These are phyloP conservation scores for Dryobotodes eremita DNA, from an alignment of 2,888 invertebrate species.

Conservation along the genomic window DNA sequence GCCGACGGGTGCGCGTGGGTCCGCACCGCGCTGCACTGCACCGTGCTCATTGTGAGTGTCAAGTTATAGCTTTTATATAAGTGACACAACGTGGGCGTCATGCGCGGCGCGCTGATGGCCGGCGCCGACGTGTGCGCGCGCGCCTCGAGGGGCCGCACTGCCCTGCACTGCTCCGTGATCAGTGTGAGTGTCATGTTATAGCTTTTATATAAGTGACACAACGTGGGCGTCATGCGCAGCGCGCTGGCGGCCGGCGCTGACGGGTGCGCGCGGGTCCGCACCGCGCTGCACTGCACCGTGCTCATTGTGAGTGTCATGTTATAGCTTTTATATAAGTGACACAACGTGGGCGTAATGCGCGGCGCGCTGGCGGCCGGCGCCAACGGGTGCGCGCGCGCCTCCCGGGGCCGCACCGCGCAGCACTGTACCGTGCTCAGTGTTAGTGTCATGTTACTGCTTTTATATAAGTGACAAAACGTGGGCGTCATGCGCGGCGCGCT, in stretches of 20 bases:
- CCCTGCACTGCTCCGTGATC: constrained; percentile 60
- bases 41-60: constrained; percentile 38
- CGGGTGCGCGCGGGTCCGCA: background rate
- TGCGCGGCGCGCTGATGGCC: constrained; percentile 66
- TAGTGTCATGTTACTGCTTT: no score
- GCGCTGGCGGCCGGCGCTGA: constrained; percentile 65
- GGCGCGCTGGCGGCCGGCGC: constrained; percentile 65
- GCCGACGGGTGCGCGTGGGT: constrained; percentile 35
- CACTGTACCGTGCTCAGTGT: constrained; percentile 57
- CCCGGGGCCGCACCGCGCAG: constrained; percentile 26
- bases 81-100: constrained; percentile 93
- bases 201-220: constrained; percentile 87
- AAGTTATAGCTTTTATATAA: no score
- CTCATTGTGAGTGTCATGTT: background rate
- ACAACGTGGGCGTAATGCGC: constrained; percentile 93
- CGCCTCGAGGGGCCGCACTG: background rate
- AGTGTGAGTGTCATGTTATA: no score
- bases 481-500: constrained; percentile 81
- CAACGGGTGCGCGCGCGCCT: constrained; percentile 32
- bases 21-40: constrained; percentile 57
- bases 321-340: constrained; percentile 70
- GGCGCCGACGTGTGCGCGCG: constrained; percentile 53
- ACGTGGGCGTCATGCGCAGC: constrained; percentile 91
- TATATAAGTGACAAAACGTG: constrained; percentile 92
- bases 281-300: constrained; percentile 61